Base-by-base conservation (phyloP, 2,888 invertebrate species). In the Watsonalla cultraria region DNA sequence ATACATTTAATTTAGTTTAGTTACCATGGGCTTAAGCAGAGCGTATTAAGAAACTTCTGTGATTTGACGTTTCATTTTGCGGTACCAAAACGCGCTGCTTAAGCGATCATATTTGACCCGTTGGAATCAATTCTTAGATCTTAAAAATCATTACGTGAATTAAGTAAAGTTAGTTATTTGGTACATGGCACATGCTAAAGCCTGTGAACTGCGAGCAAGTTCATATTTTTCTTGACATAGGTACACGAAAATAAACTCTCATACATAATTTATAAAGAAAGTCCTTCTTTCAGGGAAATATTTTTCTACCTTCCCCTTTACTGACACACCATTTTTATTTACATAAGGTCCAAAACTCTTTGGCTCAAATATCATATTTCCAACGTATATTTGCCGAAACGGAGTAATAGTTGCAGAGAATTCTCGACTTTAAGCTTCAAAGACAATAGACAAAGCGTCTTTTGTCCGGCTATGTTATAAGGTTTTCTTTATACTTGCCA, bases 281-380 rank as follows among this genome's bases (percentile, higher is more conserved):
- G 64, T 61, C 61, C 66, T 72, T 70, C 68, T 70, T 74, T 67
- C 68, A 72, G 74, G 73, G 69, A 70, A 74, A 76, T 76, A 76
- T 76, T 75, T 76, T 77, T 75, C 68, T 71, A 67, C 69, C 71
- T 69, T 66, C 61, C 70, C 73, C 67, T 73, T 75, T 68, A 70
- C 67, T 63, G 62, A 68, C 63, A 67, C 58, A 65, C 59, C 57
- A 59, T 64, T 64, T 59, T 57, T 53, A 51, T 54, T 52, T 48
- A 55, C 61, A 56, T 62, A 78, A 66, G 63, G 75, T 45, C 61
- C 60, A 73, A 59, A 68, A 68, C 82, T 56, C 72, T 66, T 61
- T 67, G 66, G 58, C 55, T 34, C 46, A 52, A 56, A 61, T 58
- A 57, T 48, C 45, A 58, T 65, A 64, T 60, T 59, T 61, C 51